Evolutionary conservation across 2,113 vertebrate species (phyloP), one percentile per base, ranked within the genome.

Genomic region (Salminus brasiliensis): DNA sequence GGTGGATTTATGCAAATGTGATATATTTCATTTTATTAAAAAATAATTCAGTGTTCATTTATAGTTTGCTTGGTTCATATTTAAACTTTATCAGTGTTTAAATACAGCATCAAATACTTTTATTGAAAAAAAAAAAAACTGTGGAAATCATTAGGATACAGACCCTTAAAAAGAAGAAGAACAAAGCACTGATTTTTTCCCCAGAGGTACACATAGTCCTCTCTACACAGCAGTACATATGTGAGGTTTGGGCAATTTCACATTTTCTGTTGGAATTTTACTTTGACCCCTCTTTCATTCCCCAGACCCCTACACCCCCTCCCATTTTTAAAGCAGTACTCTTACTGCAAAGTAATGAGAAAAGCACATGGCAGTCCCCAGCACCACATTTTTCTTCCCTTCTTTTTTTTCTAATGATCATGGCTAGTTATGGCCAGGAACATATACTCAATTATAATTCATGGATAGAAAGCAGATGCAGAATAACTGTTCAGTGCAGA

Each of bases 381-480:
- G 47, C 47, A 52, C 41, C 52, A 70, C 23, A 57, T 15, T 25
- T 47, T 29, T 60, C 4, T 43, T 15, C 36, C 18, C 23, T 3
- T 45, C 11, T 3, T 53, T 76, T 76, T 77, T 78, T 49, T 49
- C 45, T 52, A 52, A 9, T 63, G 30, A 32, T 74, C 1, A 29
- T 15, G 60, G 8, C 41, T 39, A 49, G 43, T 32, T 43, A 29
- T 73, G 45, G 60, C 69, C 13, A 25, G 69, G 18, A 30, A 29
- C 60, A 30, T 66, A 71, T 71, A 71, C 62, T 78, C 27, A 78
- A 71, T 71, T 49, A 25, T 71, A 62, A 62, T 70, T 71, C 71
- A 49, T 71, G 49, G 55, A 78, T 69, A 39, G 66, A 62, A 71
- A 78, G 27, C 67, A 25, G 76, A 78, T 78, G 49, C 25, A 32